Base-by-base conservation (phyloP, 2,888 invertebrate genomes). In the Hecatera dysodea region DNA sequence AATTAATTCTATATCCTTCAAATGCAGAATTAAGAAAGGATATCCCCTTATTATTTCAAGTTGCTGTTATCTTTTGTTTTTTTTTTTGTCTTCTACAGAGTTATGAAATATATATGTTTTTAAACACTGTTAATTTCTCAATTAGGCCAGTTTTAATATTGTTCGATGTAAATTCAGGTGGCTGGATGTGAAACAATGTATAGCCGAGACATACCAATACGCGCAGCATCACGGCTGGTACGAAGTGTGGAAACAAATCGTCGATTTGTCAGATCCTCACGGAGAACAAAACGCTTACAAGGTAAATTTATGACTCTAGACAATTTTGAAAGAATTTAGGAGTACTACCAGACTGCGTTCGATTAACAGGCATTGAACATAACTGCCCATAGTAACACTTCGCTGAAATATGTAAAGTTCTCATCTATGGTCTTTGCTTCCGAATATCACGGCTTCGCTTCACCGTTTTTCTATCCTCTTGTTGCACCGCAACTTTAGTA, bases 281-380 rank as follows among this genome's bases (percentile, higher is more conserved):
- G 99, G 99, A 0, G 99, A 99, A 91, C 97, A 98, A 78, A 98
- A 99, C 92, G 98, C 99, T 2, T 98, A 98, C 86, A 98, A 97
- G 96, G 98, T 98, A 83, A 39, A 78, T 15, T 29, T n/a, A 44
- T 7, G 36, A 52, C 17, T 9, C 4, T 39, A 33, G 15, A 36
- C 3, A 52, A 8, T 39, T 57, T 24, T 33, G 12, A 6, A 12
- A 19, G 22, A 2, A 22, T 42, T 33, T 24, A 17, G 7, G 36
- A n/a, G 12, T 33, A n/a, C 24, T 29, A 42, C 7, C 6, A 33
- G 22, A 19, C 19, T 2, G 19, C 12, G 22, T 19, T 65, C 1
- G 6, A 22, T 29, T 8, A 19, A 39, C 19, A 8, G 9, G 19
- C 19, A 17, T 52, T 52, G 17, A 52, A 52, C 4, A 52, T 17